These are phyloP conservation scores for Eulithis prunata DNA, from an alignment of 2,888 invertebrate genomes.

Conservation along the genomic window DNA sequence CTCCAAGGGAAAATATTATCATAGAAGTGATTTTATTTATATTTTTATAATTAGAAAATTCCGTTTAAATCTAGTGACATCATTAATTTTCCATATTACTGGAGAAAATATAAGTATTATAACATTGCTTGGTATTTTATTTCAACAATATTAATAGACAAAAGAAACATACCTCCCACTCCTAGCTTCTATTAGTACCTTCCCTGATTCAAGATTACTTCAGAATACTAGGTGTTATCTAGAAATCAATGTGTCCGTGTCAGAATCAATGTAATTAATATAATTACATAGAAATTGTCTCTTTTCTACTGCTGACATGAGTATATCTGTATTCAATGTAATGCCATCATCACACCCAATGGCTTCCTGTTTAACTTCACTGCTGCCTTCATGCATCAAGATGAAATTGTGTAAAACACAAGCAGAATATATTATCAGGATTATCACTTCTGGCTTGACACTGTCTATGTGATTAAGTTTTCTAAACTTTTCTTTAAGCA, in stretches of 20 bases:
- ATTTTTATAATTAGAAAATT: conserved; percentile 66
- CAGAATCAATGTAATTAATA: conserved; percentile 68
- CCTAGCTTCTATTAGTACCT: conserved; percentile 6
- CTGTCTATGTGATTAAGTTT: conserved; percentile 70
- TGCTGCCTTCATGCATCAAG: conserved; percentile 69
- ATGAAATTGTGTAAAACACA: conserved; percentile 78
- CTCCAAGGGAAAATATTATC: conserved; percentile 44
- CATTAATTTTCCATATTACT: conserved; percentile 65
- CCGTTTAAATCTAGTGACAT: conserved; percentile 60
- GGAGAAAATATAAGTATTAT: conserved; percentile 72
- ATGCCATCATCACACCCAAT: conserved; percentile 69
- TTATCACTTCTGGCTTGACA: conserved; percentile 60
- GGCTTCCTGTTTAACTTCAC: conserved; percentile 67
- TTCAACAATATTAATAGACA: conserved; percentile 18
- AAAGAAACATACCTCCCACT: conserved; percentile 17
- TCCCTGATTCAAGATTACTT: conserved; percentile 2
- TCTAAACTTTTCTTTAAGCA: conserved; percentile 68
- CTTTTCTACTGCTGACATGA: conserved; percentile 70
- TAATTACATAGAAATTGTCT: conserved; percentile 78
- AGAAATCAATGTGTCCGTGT: conserved; percentile 34
- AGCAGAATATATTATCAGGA: conserved; percentile 64
- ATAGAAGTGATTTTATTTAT: conserved; percentile 58
- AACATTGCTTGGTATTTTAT: conserved; percentile 57
- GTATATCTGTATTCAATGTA: conserved; percentile 66
- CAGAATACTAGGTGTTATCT: conserved; percentile 9